These are phyloP conservation scores for Porites lutea DNA, from an alignment of 64 coral and sea anemone species.

Conservation along the genomic window DNA sequence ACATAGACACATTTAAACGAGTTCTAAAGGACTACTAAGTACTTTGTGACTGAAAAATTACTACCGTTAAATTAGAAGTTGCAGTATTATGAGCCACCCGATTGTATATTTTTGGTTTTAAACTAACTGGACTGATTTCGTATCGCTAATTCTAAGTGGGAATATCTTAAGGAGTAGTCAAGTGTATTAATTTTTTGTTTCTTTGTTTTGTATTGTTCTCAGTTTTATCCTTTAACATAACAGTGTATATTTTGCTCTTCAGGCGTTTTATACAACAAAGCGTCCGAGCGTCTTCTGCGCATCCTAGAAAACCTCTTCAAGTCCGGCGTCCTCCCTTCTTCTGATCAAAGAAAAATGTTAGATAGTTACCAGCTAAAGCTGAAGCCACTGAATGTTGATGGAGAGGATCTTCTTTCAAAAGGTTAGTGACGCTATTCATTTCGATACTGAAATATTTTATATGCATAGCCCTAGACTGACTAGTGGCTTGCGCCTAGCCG, in stretches of 20 bases:
- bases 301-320: constrained; percentile 13
- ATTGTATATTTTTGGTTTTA: too few relatives aligned
- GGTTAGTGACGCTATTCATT: not conserved
- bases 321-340: not conserved
- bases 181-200: too few relatives aligned
- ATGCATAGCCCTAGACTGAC: not conserved
- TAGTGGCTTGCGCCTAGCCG: too few relatives aligned
- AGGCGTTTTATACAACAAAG: constrained; percentile 54
- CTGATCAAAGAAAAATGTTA: not conserved
- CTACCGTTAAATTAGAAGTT: too few relatives aligned
- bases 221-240: not conserved
- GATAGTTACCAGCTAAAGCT: not conserved
- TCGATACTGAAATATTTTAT: not conserved
- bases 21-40: too few relatives aligned
- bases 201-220: too few relatives aligned
- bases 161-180: too few relatives aligned
- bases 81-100: too few relatives aligned
- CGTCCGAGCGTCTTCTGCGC: constrained; percentile 18
- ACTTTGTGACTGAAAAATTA: too few relatives aligned
- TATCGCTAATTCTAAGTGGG: too few relatives aligned
- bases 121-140: too few relatives aligned
- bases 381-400: not conserved
- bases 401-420: constrained; percentile 53
- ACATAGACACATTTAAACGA: too few relatives aligned
- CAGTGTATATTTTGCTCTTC: not conserved